A percentile compares a stretch with the other conserved stretches of the same genome.
Evolutionary conservation across 2,113 vertebrate species (phyloP).

Genomic region (Narcine bancroftii): DNA sequence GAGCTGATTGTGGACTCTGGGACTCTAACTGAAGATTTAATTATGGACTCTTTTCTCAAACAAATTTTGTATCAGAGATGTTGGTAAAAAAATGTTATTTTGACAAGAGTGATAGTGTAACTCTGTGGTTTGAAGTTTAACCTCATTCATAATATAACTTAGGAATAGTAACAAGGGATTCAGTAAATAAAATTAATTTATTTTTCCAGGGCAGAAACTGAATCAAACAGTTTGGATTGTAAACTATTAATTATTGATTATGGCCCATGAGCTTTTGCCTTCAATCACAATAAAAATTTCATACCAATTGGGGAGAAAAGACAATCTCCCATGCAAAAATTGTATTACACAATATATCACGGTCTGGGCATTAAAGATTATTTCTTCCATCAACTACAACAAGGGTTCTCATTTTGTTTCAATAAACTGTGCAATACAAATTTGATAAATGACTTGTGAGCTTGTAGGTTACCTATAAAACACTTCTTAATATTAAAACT

Average conservation of each 20-base stretch:
- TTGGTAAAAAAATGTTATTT: not conserved
- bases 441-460: not conserved
- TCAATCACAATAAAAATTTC: slow-evolving; percentile 7
- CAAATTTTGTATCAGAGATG: not conserved
- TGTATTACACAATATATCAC: not conserved
- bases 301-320: not conserved
- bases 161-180: not conserved
- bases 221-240: slow-evolving; percentile 4
- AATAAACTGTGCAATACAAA: not conserved
- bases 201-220: slow-evolving; percentile 1
- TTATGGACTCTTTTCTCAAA: not conserved
- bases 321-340: not conserved
- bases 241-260: slow-evolving; percentile 24
- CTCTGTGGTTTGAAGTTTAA: not conserved
- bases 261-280: not conserved
- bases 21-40: not conserved
- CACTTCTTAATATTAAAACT: not conserved
- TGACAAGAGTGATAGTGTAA: not conserved
- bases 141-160: not conserved
- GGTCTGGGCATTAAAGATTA: slow-evolving; percentile 21
- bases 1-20: no score
- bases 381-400: not conserved
- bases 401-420: not conserved
- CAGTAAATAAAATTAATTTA: slow-evolving; percentile 15
- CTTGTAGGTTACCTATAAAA: not conserved